phyloP scores from a whole-genome alignment of 2,797 vertebrate genomes.

The Catharus ustulatus region DNA sequence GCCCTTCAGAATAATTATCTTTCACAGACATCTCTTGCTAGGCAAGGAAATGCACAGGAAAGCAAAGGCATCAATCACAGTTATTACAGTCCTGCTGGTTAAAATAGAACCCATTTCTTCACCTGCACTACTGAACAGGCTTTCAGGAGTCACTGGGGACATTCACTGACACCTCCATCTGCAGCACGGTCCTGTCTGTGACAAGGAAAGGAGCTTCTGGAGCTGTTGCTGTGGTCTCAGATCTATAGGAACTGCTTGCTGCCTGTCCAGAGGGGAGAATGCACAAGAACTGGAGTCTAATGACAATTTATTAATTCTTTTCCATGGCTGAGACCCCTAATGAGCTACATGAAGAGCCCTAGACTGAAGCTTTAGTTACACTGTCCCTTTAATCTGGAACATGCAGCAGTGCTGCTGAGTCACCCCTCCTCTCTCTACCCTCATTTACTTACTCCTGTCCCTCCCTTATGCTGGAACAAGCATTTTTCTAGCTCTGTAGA shows the following conservation, averaged over 20 bases:
- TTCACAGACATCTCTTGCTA: background rate
- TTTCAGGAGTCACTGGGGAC: background rate
- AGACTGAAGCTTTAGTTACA: background rate
- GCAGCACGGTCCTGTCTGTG: fast-evolving
- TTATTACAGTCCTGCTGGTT: background rate
- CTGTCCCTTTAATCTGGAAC: background rate
- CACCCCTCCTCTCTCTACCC: background rate
- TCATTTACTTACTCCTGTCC: background rate
- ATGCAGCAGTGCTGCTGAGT: background rate
- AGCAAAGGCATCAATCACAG: background rate
- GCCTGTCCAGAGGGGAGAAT: background rate
- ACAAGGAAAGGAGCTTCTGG: background rate
- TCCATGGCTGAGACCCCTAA: background rate
- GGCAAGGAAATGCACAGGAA: background rate
- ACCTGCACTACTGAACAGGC: fast-evolving
- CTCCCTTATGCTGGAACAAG: background rate
- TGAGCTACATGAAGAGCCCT: fast-evolving
- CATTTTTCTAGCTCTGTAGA: background rate
- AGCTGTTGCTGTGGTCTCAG: background rate
- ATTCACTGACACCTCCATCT: background rate
- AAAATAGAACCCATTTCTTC: background rate
- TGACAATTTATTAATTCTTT: background rate
- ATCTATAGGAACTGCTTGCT: background rate
- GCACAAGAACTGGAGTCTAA: background rate
- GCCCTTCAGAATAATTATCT: background rate